A percentile compares a stretch with the other conserved stretches of the same genome.
phyloP scores from a whole-genome alignment of 1,140 invertebrate species.

The Charaxes varanes region DNA sequence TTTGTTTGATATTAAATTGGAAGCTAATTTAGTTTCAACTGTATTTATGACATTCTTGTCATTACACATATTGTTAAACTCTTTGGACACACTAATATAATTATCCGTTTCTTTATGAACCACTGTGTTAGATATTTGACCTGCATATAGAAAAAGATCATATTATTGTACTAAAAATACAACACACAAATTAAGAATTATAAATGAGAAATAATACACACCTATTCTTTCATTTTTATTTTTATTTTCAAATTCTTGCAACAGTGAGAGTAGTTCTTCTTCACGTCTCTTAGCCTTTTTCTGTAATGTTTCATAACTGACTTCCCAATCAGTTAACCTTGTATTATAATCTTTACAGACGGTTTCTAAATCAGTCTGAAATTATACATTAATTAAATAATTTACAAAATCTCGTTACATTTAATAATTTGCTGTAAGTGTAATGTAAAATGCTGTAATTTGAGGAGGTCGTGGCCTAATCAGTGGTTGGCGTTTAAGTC shows the following conservation, averaged over 20 bases:
- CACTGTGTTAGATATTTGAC: slow-evolving; percentile 25
- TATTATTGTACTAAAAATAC: background rate
- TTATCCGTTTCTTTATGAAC: slow-evolving; percentile 24
- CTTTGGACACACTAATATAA: slow-evolving; percentile 37
- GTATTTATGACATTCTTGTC: slow-evolving; percentile 31
- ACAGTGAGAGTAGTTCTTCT: slow-evolving; percentile 47
- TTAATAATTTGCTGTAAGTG: no score
- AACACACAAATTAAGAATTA: background rate
- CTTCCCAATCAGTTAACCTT: slow-evolving; percentile 53
- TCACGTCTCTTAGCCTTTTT: slow-evolving; percentile 52
- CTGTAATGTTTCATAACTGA: slow-evolving; percentile 50
- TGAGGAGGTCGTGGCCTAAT: no score
- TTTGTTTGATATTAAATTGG: slow-evolving; percentile 15
- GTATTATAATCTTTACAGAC: slow-evolving; percentile 38
- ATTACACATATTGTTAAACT: slow-evolving; percentile 37
- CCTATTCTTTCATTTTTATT: slow-evolving; percentile 27
- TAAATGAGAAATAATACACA: slow-evolving; percentile 18
- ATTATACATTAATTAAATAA: no score
- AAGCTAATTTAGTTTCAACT: slow-evolving; percentile 13
- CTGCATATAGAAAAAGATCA: slow-evolving; percentile 18
- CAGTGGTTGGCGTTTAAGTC: no score
- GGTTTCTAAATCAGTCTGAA: slow-evolving; percentile 39
- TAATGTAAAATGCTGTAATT: no score
- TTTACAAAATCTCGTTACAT: no score
- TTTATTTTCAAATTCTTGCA: slow-evolving; percentile 36